Conservation (phyloP, 2,113 vertebrate species). For the Trematomus loennbergii region DNA sequence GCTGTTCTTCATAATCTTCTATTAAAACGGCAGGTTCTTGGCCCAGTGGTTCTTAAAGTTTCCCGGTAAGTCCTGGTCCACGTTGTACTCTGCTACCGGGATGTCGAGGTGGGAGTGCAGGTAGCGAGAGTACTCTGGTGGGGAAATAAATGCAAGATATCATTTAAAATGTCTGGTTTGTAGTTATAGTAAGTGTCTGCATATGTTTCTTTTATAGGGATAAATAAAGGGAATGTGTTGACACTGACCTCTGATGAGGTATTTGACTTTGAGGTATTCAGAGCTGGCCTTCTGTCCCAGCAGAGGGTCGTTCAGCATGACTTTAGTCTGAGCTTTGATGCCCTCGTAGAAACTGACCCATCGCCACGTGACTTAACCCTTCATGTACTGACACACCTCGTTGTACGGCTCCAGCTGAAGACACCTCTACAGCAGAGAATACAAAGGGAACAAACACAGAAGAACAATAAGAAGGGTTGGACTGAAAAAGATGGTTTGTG, state of each 20-base stretch:
- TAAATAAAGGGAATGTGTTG: not conserved
- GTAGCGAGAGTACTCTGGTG: constrained; percentile 95
- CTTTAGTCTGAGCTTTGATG: constrained; percentile 98
- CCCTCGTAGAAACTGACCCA: constrained; percentile 99
- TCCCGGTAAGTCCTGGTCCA: constrained; percentile 93
- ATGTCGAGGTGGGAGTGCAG: constrained; percentile 96
- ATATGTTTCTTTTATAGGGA: no score
- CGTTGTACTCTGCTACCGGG: constrained; percentile 93
- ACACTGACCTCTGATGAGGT: constrained; percentile 92
- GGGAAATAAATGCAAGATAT: not conserved
- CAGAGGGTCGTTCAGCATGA: constrained; percentile 96
- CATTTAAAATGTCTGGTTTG: not conserved
- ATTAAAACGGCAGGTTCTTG: constrained; percentile 97
- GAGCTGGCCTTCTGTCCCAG: constrained; percentile 97
- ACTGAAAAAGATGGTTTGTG: not conserved
- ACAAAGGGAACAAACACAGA: not conserved
- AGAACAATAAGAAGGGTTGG: not conserved
- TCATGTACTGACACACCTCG: constrained; percentile 99
- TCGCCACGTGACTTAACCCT: constrained; percentile 95
- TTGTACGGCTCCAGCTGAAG: constrained; percentile 96
- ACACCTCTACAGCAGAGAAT: constrained; percentile 85
- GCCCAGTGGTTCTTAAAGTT: constrained; percentile 99
- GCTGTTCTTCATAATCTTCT: constrained; percentile 98
- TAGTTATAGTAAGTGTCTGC: not conserved
- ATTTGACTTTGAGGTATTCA: constrained; percentile 98